Base-by-base conservation (phyloP, 2,797 vertebrate species). In the Bradypodion pumilum region DNA sequence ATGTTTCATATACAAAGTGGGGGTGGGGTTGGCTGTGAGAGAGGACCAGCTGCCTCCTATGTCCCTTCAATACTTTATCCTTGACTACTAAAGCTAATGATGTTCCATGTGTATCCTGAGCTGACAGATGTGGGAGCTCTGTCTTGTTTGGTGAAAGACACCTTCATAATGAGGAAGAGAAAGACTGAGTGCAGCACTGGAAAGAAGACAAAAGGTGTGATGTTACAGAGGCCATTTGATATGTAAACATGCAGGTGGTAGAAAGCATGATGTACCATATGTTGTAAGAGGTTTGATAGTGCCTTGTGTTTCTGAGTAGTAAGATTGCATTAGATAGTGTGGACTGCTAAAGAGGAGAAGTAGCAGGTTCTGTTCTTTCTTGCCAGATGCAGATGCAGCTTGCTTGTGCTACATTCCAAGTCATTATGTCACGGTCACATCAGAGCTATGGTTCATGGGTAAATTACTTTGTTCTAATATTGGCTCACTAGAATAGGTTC, bases 21-120 rank as follows among this genome's bases (percentile, higher is more conserved):
- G 1, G 2, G 44, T 85, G 23, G 77, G 1, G 2, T 52, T 85
- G 40, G 70, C 49, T 68, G 52, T 68, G 62, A 52, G 29, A n/a
- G 40, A 40, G 9, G 40, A 46, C 1, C 7, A 74, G 65, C 46
- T 76, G 56, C 52, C 1, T 69, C 9, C 27, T 27, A 2, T 25
- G 46, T 80, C 62, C 46, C 32, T 77, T 72, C 65, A n/a, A 49
- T 70, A 77, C 56, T 59, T 76, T 49, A 80, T 59, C 73, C 16
- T 63, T 62, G 12, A 27, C 79, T 77, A 85, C 76, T 77, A 81
- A 81, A 77, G 42, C 42, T 70, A 81, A 77, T 63, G 79, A 81
- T 81, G 56, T 32, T 73, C 84, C 49, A 49, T 29, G 15, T 56
- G 23, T 75, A 7, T 42, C 5, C 3, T 81, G 0, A 0, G 0